Percentiles rank a stretch among this genome's conserved stretches.
Evolutionary conservation across 2,888 invertebrate genomes (phyloP).

Genomic region (Coronaproctus castanopsis): DNA sequence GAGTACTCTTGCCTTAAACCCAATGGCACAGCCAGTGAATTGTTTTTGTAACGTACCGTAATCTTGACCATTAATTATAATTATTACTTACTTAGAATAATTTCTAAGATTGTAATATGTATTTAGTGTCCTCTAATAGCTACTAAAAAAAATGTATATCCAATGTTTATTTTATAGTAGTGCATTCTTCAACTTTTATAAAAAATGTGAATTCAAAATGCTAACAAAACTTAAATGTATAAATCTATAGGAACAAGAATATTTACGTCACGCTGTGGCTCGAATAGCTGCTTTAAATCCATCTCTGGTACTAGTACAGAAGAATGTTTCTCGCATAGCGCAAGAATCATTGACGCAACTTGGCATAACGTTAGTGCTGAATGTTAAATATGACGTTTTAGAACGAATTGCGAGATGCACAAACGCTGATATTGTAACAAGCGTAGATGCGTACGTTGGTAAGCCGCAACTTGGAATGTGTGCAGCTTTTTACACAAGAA

Average conservation of each 20-base stretch:
- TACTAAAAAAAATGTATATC: too few relatives aligned
- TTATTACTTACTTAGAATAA: too few relatives aligned
- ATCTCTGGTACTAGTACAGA: slow-evolving; percentile 72
- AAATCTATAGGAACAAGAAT: slow-evolving; percentile 68
- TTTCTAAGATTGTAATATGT: too few relatives aligned
- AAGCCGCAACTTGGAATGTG: slow-evolving; percentile 66
- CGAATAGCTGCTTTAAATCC: slow-evolving; percentile 68
- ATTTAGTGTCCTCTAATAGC: too few relatives aligned
- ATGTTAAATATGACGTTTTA: slow-evolving; percentile 63
- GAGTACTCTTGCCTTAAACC: too few relatives aligned
- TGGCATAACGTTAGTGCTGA: slow-evolving; percentile 68
- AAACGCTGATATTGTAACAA: slow-evolving; percentile 63
- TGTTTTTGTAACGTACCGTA: too few relatives aligned
- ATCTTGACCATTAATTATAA: too few relatives aligned
- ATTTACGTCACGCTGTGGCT: slow-evolving; percentile 62
- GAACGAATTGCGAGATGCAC: slow-evolving; percentile 57
- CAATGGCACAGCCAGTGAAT: too few relatives aligned
- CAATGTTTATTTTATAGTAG: too few relatives aligned
- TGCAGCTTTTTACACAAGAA: slow-evolving; percentile 53
- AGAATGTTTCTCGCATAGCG: slow-evolving; percentile 39
- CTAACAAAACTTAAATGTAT: too few relatives aligned
- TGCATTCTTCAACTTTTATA: too few relatives aligned
- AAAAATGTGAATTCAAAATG: too few relatives aligned
- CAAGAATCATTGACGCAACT: slow-evolving; percentile 62
- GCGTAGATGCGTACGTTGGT: slow-evolving; percentile 62